These are phyloP conservation scores for Eurois occulta DNA, from an alignment of 2,888 invertebrate genomes.

Conservation along the genomic window DNA sequence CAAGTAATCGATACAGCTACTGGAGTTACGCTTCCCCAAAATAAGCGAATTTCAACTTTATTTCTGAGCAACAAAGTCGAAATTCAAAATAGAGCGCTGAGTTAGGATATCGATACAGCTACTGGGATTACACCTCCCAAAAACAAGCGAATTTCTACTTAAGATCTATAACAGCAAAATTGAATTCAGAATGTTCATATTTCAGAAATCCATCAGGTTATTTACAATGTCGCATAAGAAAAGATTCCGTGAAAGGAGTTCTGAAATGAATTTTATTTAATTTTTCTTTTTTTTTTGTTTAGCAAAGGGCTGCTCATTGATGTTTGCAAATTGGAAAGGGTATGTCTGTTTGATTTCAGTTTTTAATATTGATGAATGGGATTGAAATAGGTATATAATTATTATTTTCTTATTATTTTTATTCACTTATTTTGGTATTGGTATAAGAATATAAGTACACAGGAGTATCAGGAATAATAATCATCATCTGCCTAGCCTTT, in stretches of 20 bases:
- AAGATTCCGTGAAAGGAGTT: slow-evolving; percentile 82
- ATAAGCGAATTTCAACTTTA: slow-evolving; percentile 51
- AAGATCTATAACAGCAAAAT: slow-evolving; percentile 44
- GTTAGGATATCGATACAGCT: slow-evolving; percentile 46
- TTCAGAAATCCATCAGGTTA: slow-evolving; percentile 75
- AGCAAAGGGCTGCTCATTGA: slow-evolving; percentile 69
- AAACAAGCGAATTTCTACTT: slow-evolving; percentile 46
- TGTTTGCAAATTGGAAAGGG: slow-evolving; percentile 69
- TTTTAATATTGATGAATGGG: slow-evolving; percentile 46
- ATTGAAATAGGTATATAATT: slow-evolving; percentile 2
- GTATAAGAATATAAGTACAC: not conserved
- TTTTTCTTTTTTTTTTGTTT: slow-evolving; percentile 76
- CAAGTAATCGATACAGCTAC: slow-evolving; percentile 53
- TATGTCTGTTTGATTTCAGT: slow-evolving; percentile 54
- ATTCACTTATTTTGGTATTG: not conserved
- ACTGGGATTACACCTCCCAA: slow-evolving; percentile 38
- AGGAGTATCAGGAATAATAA: too few species aligned
- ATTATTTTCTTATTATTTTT: not conserved
- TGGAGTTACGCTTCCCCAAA: slow-evolving; percentile 42
- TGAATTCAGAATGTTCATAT: slow-evolving; percentile 40
- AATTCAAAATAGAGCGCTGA: not conserved
- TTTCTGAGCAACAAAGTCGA: not conserved
- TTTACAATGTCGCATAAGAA: slow-evolving; percentile 81
- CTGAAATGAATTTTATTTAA: slow-evolving; percentile 83
- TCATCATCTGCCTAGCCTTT: too few species aligned